Evolutionary conservation across 2,888 invertebrate species (phyloP).

Genomic region (Eilema sororculum): DNA sequence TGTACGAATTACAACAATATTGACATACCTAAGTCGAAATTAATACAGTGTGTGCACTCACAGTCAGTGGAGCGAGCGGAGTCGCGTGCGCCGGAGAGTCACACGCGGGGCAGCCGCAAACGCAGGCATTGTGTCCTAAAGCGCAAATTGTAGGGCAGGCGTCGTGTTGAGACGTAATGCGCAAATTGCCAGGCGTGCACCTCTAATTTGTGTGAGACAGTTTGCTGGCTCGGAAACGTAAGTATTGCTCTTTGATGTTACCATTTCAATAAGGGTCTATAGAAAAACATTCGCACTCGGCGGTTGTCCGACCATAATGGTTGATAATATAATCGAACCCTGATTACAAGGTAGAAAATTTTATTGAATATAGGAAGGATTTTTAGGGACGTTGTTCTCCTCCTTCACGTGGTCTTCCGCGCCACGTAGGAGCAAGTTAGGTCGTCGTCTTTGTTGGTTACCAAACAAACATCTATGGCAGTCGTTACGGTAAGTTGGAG

Average conservation of each 20-base stretch:
- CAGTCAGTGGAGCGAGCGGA: slow-evolving; percentile 26
- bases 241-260: slow-evolving; percentile 35
- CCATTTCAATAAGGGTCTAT: slow-evolving; percentile 8
- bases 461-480: too few relatives aligned
- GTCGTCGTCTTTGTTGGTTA: too few relatives aligned
- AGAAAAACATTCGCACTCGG: slow-evolving; percentile 5
- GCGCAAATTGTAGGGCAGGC: slow-evolving; percentile 9
- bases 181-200: slow-evolving; percentile 53
- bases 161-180: slow-evolving; percentile 40
- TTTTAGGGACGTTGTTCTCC: too few relatives aligned
- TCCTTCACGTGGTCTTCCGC: neutral
- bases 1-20: slow-evolving; percentile 19
- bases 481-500: too few relatives aligned
- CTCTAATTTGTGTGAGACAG: slow-evolving; percentile 46
- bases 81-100: slow-evolving; percentile 32
- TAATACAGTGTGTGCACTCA: slow-evolving; percentile 22
- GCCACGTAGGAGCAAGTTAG: too few relatives aligned
- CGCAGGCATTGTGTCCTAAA: slow-evolving; percentile 5
- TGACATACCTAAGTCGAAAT: slow-evolving; percentile 11
- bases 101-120: slow-evolving; percentile 37
- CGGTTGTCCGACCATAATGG: slow-evolving; percentile 8
- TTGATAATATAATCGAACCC: neutral
- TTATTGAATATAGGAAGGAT: too few relatives aligned
- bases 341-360: neutral
- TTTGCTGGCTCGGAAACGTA: slow-evolving; percentile 47